These are phyloP conservation scores for Pygocentrus nattereri DNA, from an alignment of 2,797 vertebrate genomes.

Conservation along the genomic window DNA sequence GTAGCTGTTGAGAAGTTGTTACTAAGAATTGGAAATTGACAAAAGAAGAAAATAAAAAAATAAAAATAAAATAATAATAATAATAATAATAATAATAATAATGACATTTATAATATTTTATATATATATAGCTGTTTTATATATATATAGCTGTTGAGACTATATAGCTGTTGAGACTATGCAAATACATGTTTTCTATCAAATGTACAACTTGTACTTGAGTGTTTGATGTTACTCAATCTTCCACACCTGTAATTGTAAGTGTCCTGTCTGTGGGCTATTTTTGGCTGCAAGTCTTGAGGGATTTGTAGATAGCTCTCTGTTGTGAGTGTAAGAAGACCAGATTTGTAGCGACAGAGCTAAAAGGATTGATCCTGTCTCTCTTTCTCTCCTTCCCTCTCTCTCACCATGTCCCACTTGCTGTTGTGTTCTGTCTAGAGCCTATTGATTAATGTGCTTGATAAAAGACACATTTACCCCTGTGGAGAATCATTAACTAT, in stretches of 20 bases:
- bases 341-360: constrained; percentile 51
- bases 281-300: constrained; percentile 29
- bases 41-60: too few relatives aligned
- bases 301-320: constrained; percentile 54
- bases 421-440: constrained; percentile 36
- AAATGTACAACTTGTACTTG: too few relatives aligned
- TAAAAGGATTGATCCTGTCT: constrained; percentile 57
- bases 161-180: too few relatives aligned
- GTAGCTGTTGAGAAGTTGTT: too few relatives aligned
- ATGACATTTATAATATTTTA: too few relatives aligned
- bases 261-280: constrained; percentile 23
- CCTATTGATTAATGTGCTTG: constrained; percentile 56
- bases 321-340: constrained; percentile 49
- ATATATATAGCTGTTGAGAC: too few relatives aligned
- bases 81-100: too few relatives aligned
- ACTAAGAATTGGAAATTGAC: too few relatives aligned
- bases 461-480: constrained; percentile 49
- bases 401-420: constrained; percentile 18
- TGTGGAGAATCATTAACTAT: constrained; percentile 39
- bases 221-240: constrained; percentile 17
- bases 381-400: constrained; percentile 43
- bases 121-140: too few relatives aligned
- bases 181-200: too few relatives aligned
- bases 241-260: constrained; percentile 26
- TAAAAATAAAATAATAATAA: too few relatives aligned